Conservation (phyloP, 2,797 vertebrate species). For the Simalia tracyae region DNA sequence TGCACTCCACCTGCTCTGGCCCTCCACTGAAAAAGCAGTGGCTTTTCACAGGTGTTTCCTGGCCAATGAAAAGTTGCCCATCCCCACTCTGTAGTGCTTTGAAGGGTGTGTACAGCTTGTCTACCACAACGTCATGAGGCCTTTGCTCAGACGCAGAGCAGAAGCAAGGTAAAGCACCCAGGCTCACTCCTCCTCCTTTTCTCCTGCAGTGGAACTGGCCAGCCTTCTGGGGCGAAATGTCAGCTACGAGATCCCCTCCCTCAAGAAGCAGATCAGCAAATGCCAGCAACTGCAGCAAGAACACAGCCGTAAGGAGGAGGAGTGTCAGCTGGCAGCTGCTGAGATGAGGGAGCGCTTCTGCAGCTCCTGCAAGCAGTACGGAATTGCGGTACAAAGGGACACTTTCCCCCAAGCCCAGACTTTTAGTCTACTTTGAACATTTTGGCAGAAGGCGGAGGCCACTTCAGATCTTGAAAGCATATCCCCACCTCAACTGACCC, state of each 20-base stretch:
- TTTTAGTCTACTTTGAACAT: neutral
- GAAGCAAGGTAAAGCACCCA: neutral
- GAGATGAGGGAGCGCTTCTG: slow-evolving; percentile 85
- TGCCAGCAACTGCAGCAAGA: slow-evolving; percentile 92
- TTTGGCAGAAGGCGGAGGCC: neutral
- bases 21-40: neutral
- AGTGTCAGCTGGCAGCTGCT: slow-evolving; percentile 83
- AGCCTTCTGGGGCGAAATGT: slow-evolving; percentile 88
- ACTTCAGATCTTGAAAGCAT: neutral
- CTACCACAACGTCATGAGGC: neutral
- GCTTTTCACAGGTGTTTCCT: neutral
- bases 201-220: slow-evolving; percentile 81
- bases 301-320: slow-evolving; percentile 83
- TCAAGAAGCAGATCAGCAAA: slow-evolving; percentile 87
- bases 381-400: slow-evolving; percentile 81
- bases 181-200: neutral
- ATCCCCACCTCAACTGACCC: neutral
- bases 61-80: neutral
- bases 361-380: slow-evolving; percentile 88
- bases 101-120: neutral
- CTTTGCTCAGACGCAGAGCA: neutral
- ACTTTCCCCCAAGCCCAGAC: fast-evolving
- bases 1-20: neutral
- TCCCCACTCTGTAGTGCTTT: neutral
- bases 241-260: slow-evolving; percentile 88